These are phyloP conservation scores for Amiota communis DNA, from an alignment of 2,888 invertebrate species.

Conservation along the genomic window DNA sequence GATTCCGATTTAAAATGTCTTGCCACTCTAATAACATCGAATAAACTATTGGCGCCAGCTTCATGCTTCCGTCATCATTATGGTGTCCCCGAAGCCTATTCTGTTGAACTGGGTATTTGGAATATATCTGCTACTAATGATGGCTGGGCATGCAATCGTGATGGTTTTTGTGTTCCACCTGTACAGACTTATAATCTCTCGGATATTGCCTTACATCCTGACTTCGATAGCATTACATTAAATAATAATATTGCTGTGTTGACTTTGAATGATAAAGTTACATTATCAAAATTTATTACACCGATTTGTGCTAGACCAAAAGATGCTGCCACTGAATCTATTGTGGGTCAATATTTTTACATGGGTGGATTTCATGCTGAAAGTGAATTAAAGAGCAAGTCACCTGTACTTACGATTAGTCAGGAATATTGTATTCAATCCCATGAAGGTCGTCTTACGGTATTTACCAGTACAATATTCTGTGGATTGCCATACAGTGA, in stretches of 20 bases:
- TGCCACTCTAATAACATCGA: conserved; percentile 52
- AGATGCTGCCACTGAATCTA: neutral
- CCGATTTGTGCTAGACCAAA: conserved; percentile 3
- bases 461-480: conserved; percentile 7
- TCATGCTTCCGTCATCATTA: conserved; percentile 43
- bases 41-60: conserved; percentile 52
- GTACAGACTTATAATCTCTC: neutral
- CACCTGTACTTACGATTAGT: neutral
- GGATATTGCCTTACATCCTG: conserved; percentile 6
- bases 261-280: neutral
- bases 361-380: conserved; percentile 13
- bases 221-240: conserved; percentile 5
- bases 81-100: neutral
- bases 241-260: conserved; percentile 21
- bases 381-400: conserved; percentile 4
- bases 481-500: neutral
- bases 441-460: neutral
- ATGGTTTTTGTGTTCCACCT: conserved; percentile 19
- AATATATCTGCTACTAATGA: neutral
- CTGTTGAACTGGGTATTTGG: conserved; percentile 5
- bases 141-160: neutral
- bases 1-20: conserved; percentile 38
- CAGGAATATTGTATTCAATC: neutral
- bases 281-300: neutral
- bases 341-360: conserved; percentile 16